These are phyloP conservation scores for Lasiommata megera DNA, from an alignment of 2,888 invertebrate species.

Conservation along the genomic window DNA sequence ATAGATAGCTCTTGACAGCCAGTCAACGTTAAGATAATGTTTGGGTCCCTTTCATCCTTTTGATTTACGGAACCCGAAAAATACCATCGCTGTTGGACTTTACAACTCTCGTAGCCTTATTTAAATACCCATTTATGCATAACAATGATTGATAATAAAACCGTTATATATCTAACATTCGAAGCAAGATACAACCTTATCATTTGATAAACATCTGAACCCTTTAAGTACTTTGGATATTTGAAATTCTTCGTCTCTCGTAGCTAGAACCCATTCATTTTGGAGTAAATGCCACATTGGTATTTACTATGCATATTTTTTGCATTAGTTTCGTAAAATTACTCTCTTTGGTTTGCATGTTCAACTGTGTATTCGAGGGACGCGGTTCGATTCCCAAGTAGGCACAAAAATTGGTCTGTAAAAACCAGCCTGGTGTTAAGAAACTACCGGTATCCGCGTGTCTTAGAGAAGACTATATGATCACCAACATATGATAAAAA, in stretches of 20 bases:
- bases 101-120: not conserved
- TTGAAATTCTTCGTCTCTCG: conserved; percentile 27
- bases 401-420: too few relatives aligned
- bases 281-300: conserved; percentile 29
- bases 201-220: conserved; percentile 29
- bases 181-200: conserved; percentile 23
- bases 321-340: conserved; percentile 23
- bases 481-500: too few relatives aligned
- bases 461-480: too few relatives aligned
- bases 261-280: conserved; percentile 26
- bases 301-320: conserved; percentile 29
- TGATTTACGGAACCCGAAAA: too few relatives aligned
- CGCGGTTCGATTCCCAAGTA: too few relatives aligned
- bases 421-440: too few relatives aligned
- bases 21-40: too few relatives aligned
- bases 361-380: too few relatives aligned
- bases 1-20: too few relatives aligned
- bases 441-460: too few relatives aligned
- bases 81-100: not conserved
- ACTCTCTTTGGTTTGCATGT: too few relatives aligned
- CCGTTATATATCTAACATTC: conserved; percentile 14
- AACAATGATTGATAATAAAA: conserved; percentile 17
- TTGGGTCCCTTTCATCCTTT: too few relatives aligned
- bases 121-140: not conserved
- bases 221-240: conserved; percentile 24